Conservation (phyloP, 2,113 vertebrate species). For the Lagopus muta region DNA sequence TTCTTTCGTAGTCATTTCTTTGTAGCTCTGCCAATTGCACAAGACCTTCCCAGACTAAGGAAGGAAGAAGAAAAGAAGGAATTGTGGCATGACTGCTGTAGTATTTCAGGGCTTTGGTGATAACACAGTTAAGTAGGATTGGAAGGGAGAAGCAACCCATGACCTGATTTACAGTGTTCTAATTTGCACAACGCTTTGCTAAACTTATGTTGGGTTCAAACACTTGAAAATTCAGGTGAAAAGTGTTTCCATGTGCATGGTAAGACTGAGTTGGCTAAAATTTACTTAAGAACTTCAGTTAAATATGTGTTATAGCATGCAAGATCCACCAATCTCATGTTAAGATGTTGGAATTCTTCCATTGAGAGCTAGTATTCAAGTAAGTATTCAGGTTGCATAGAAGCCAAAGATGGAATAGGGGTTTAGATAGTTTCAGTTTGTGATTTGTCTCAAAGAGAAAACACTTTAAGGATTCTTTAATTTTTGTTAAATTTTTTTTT, state of each 20-base stretch:
- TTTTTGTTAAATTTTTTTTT: not conserved
- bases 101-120: not conserved
- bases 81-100: not conserved
- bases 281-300: not conserved
- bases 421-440: not conserved
- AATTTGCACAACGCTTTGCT: not conserved
- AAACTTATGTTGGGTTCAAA: not conserved
- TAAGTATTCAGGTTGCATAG: not conserved
- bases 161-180: not conserved
- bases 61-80: not conserved
- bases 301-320: not conserved
- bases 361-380: not conserved
- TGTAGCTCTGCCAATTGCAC: not conserved
- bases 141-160: not conserved
- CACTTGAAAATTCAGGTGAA: not conserved
- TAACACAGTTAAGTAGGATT: not conserved
- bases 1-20: not conserved
- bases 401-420: not conserved
- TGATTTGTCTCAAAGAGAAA: not conserved
- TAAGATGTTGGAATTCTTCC: not conserved
- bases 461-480: not conserved
- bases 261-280: not conserved
- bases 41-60: not conserved
- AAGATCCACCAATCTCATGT: not conserved
- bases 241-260: not conserved